phyloP scores from a whole-genome alignment of 2,888 invertebrate genomes.

The Chaetogeoica ovagalla region DNA sequence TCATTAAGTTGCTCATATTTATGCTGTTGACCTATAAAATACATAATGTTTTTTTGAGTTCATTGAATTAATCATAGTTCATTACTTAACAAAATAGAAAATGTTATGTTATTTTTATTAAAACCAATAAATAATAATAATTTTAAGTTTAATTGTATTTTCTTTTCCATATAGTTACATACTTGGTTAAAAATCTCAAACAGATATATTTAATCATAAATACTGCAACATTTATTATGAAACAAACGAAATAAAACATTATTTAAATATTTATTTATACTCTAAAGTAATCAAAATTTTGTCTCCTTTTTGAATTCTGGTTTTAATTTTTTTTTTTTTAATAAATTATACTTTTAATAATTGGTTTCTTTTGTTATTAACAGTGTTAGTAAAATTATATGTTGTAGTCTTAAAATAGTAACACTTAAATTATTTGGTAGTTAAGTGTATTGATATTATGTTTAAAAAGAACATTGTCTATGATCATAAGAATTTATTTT shows the following conservation, averaged over 20 bases:
- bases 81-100: not conserved
- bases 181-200: not conserved
- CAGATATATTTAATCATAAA: not conserved
- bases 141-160: too few species aligned
- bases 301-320: not conserved
- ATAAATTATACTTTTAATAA: not conserved
- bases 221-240: not conserved
- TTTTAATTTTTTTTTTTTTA: not conserved
- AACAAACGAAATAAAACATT: not conserved
- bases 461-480: conserved; percentile 1
- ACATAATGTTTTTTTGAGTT: not conserved
- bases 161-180: too few species aligned
- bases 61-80: not conserved
- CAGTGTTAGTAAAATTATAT: not conserved
- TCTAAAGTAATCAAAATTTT: not conserved
- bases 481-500: not conserved
- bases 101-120: too few species aligned
- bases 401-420: not conserved
- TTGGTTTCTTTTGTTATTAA: not conserved
- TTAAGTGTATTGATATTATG: not conserved
- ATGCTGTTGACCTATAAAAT: not conserved
- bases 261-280: conserved; percentile 2
- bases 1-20: not conserved
- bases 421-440: conserved; percentile 8
- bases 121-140: not conserved